phyloP scores from a whole-genome alignment of 2,888 invertebrate species.

The Entomobrya multifasciata region DNA sequence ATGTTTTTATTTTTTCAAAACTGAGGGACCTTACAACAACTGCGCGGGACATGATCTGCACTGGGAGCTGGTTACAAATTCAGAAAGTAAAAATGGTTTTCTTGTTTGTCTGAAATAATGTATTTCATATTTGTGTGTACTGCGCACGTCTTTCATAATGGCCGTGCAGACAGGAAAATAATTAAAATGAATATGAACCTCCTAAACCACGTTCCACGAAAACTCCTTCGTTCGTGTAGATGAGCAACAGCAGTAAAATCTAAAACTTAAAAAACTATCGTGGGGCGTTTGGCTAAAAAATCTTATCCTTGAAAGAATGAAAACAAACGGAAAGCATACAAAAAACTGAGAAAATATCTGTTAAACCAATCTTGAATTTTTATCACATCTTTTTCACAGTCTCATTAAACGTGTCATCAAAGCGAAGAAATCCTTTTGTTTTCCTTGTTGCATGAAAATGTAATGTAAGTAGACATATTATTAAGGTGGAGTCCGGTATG shows the following conservation, averaged over 20 bases:
- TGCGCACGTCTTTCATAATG: conserved; percentile 6
- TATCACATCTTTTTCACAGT: conserved; percentile 48
- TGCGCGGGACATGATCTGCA: too few species aligned
- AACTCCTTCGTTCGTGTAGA: too few species aligned
- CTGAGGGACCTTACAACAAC: too few species aligned
- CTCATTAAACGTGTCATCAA: conserved; percentile 70
- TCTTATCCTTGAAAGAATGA: neutral
- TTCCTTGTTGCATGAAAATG: conserved; percentile 25
- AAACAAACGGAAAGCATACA: too few species aligned
- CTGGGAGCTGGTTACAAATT: too few species aligned
- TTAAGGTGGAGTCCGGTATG: conserved; percentile 43
- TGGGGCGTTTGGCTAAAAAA: too few species aligned
- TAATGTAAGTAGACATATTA: conserved; percentile 14
- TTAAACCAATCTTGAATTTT: conserved; percentile 34
- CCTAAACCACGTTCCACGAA: too few species aligned
- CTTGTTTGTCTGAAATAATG: too few species aligned
- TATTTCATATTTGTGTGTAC: neutral
- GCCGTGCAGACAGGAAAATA: conserved; percentile 12
- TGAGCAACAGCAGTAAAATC: too few species aligned
- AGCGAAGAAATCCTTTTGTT: conserved; percentile 58
- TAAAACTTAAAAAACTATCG: too few species aligned
- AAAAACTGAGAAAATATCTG: conserved; percentile 1
- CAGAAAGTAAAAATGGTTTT: too few species aligned
- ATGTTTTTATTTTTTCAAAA: too few species aligned
- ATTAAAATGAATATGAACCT: conserved; percentile 42